Percentiles rank a stretch among this genome's conserved stretches.
phyloP scores from a whole-genome alignment of 2,113 vertebrate genomes.

The Pogona vitticeps region DNA sequence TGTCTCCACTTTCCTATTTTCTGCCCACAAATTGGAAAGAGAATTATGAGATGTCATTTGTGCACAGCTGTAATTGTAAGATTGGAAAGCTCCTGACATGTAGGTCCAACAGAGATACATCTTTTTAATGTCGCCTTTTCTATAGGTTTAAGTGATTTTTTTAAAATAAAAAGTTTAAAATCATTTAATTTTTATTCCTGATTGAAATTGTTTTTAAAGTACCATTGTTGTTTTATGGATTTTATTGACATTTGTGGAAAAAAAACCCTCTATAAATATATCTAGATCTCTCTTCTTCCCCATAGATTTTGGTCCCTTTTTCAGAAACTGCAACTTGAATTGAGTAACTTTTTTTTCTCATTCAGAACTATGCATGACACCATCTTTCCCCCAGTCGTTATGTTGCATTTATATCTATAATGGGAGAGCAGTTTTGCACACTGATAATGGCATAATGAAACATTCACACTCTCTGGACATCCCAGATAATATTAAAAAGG shows the following conservation, averaged over 20 bases:
- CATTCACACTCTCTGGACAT: slow-evolving; percentile 22
- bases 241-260: too few species aligned
- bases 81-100: not conserved
- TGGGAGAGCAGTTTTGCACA: slow-evolving; percentile 9
- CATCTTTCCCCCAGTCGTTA: slow-evolving; percentile 18
- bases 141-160: too few species aligned
- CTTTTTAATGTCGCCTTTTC: not conserved
- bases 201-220: too few species aligned
- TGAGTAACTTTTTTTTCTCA: not conserved
- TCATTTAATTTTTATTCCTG: too few species aligned
- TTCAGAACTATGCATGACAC: slow-evolving; percentile 9
- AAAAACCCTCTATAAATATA: not conserved
- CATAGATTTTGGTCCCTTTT: not conserved
- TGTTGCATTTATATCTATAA: not conserved
- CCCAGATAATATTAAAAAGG: slow-evolving; percentile 46
- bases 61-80: not conserved
- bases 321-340: slow-evolving; percentile 24
- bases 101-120: not conserved
- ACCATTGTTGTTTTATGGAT: too few species aligned
- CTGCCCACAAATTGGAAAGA: too few species aligned
- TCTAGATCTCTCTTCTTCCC: not conserved
- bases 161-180: too few species aligned
- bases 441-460: slow-evolving; percentile 34
- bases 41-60: too few species aligned
- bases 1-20: too few species aligned